Evolutionary conservation across 2,113 vertebrate species (phyloP).

Genomic region (Macrotis lagotis): DNA sequence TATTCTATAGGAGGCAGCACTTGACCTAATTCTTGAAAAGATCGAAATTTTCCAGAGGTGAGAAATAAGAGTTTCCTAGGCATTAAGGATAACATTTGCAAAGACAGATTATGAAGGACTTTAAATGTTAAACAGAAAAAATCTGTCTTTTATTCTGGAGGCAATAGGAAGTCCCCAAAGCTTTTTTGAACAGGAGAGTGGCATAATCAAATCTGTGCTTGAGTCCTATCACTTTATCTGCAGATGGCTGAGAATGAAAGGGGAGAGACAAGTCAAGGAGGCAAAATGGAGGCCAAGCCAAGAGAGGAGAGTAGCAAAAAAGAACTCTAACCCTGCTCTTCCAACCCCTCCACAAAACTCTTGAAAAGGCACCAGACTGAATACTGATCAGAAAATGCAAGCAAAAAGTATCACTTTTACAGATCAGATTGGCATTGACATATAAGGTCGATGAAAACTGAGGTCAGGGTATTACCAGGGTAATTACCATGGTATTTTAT

Average conservation of each 20-base stretch:
- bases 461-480: background rate
- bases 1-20: background rate
- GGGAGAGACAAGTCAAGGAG: too few relatives aligned
- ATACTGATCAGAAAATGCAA: background rate
- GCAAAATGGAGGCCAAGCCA: background rate
- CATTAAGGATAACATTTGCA: background rate
- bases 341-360: background rate
- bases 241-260: background rate
- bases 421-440: background rate
- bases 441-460: background rate
- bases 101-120: background rate
- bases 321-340: background rate
- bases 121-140: background rate
- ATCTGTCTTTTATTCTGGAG: background rate
- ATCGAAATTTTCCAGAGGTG: background rate
- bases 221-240: background rate
- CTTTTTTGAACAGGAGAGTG: background rate
- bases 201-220: background rate
- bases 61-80: background rate
- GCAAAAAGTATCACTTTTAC: background rate
- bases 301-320: background rate
- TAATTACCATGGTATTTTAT: too few relatives aligned
- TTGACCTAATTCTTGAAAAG: background rate
- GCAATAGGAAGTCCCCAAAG: background rate
- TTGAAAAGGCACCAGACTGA: background rate